phyloP scores from a whole-genome alignment of 1,140 invertebrate species.

The Littorina saxatilis region DNA sequence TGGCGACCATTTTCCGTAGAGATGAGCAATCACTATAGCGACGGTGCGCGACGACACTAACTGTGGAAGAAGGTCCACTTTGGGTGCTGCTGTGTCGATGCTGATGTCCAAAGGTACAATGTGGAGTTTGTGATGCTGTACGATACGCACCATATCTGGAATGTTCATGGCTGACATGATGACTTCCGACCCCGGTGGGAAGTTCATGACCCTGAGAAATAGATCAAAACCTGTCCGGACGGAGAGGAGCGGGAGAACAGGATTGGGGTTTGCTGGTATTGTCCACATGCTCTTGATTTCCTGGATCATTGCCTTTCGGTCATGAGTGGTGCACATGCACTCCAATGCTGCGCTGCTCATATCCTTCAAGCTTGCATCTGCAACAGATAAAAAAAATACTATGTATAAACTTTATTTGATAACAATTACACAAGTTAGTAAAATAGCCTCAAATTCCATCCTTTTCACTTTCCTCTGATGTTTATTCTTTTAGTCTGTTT shows the following conservation, averaged over 20 bases:
- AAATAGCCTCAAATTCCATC: too few species aligned
- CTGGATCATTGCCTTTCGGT: constrained; percentile 50
- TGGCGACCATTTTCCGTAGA: constrained; percentile 71
- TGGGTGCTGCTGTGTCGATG: constrained; percentile 70
- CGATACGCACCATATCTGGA: constrained; percentile 72
- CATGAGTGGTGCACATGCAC: constrained; percentile 14
- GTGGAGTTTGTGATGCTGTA: constrained; percentile 68
- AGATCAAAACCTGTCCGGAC: constrained; percentile 74
- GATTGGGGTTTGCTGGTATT: constrained; percentile 60
- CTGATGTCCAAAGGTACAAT: constrained; percentile 72
- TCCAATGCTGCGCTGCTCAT: constrained; percentile 3
- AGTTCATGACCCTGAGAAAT: constrained; percentile 68
- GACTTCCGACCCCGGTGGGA: constrained; percentile 73
- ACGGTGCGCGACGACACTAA: constrained; percentile 72
- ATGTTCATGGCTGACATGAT: constrained; percentile 76
- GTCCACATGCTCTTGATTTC: constrained; percentile 65
- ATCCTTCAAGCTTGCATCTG: constrained; percentile 27
- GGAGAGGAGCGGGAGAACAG: constrained; percentile 70
- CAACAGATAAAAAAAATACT: not conserved
- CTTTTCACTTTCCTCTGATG: too few species aligned
- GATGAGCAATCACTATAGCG: constrained; percentile 72
- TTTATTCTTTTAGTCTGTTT: too few species aligned
- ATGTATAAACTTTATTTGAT: not conserved
- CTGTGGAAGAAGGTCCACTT: constrained; percentile 65
- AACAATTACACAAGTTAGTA: too few species aligned